A percentile compares a stretch with the other conserved stretches of the same genome.
These are phyloP conservation scores for Rhinopithecus roxellana DNA, from an alignment of 2,113 vertebrate genomes.

Conservation along the genomic window DNA sequence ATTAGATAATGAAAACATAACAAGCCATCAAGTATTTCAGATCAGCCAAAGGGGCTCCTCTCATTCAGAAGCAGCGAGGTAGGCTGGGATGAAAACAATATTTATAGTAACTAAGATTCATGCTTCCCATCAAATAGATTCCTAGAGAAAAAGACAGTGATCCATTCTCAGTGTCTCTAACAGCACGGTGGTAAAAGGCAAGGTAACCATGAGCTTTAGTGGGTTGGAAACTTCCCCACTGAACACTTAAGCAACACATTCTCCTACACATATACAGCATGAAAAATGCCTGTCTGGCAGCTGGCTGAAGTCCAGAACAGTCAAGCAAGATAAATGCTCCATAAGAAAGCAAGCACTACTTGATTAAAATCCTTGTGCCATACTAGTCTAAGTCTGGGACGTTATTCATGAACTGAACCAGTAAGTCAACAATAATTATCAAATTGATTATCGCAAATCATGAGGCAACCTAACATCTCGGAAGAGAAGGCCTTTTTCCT, in stretches of 20 bases:
- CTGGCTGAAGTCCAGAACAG: slow-evolving; percentile 67
- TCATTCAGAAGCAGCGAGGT: slow-evolving; percentile 57
- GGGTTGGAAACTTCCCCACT: background rate
- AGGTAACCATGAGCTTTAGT: slow-evolving; percentile 22
- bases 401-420: slow-evolving; percentile 52
- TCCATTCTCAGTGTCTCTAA: background rate
- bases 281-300: slow-evolving; percentile 36
- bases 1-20: slow-evolving; percentile 59
- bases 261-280: background rate
- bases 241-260: background rate
- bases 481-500: background rate
- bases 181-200: background rate
- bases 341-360: slow-evolving; percentile 58
- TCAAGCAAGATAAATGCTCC: slow-evolving; percentile 69
- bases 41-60: slow-evolving; percentile 40
- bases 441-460: slow-evolving; percentile 58
- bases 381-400: slow-evolving; percentile 34
- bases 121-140: slow-evolving; percentile 46
- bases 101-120: slow-evolving; percentile 68
- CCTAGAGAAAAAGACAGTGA: slow-evolving; percentile 31
- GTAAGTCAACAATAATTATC: slow-evolving; percentile 67
- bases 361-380: slow-evolving; percentile 62
- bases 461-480: background rate
- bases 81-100: slow-evolving; percentile 66
- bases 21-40: slow-evolving; percentile 52